These are phyloP conservation scores for Caenorhabditis drosophilae DNA, from an alignment of 2,888 invertebrate species.

Conservation along the genomic window DNA sequence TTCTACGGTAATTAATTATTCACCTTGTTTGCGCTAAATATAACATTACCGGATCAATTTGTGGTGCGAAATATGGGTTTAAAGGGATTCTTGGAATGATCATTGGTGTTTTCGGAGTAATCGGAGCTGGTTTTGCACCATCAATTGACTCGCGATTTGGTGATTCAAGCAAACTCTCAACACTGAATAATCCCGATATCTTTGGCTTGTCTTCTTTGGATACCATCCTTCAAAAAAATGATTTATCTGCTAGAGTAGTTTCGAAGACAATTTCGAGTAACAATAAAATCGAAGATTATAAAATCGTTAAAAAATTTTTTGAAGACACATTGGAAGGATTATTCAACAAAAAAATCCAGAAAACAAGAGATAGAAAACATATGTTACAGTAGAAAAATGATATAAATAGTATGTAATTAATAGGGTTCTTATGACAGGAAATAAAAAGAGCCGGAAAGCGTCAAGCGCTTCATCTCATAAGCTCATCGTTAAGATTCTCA, in stretches of 20 bases:
- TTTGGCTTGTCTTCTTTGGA: slow-evolving; percentile 39
- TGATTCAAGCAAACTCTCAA: slow-evolving; percentile 40
- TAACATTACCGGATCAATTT: slow-evolving; percentile 43
- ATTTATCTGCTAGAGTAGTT: slow-evolving; percentile 19
- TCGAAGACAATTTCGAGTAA: slow-evolving; percentile 6
- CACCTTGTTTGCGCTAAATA: slow-evolving; percentile 49
- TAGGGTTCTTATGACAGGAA: slow-evolving; percentile 19
- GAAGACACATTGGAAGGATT: slow-evolving; percentile 7
- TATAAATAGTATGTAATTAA: slow-evolving; percentile 21
- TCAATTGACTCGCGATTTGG: slow-evolving; percentile 1
- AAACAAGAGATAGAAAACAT: slow-evolving; percentile 24
- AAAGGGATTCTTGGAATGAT: slow-evolving; percentile 19
- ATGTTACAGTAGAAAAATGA: slow-evolving; percentile 29
- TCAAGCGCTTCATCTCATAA: slow-evolving; percentile 6
- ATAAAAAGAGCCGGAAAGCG: slow-evolving; percentile 11
- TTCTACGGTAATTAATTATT: too few relatives aligned
- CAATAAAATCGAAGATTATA: slow-evolving; percentile 1
- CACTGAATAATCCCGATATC: slow-evolving; percentile 38
- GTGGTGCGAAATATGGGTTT: slow-evolving; percentile 36
- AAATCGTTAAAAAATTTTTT: slow-evolving; percentile 1
- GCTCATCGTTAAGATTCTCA: background rate
- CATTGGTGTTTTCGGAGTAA: slow-evolving; percentile 33
- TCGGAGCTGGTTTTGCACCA: slow-evolving; percentile 16
- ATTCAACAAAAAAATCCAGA: slow-evolving; percentile 23
- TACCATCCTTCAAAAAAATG: slow-evolving; percentile 22